Evolutionary conservation across 1,140 invertebrate species (phyloP).

Genomic region (Drosophila saltans): DNA sequence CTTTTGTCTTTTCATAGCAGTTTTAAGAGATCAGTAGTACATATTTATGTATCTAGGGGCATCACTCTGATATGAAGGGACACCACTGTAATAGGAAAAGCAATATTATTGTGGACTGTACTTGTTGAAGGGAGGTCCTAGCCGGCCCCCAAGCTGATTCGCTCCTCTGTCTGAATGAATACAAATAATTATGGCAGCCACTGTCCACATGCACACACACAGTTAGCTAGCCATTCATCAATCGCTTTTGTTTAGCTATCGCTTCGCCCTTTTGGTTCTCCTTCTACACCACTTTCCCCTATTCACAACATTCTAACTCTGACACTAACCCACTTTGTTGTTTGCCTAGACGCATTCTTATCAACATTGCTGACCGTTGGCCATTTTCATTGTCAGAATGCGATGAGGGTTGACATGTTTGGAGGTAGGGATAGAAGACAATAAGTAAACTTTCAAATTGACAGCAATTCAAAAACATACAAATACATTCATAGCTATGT

Average conservation of each 20-base stretch:
- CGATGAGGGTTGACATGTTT: conserved; percentile 19
- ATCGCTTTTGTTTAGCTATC: conserved; percentile 2
- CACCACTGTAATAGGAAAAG: too few species aligned
- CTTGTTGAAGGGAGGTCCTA: too few species aligned
- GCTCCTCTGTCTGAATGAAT: background rate
- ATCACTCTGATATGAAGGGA: too few species aligned
- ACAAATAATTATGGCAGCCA: conserved; percentile 2
- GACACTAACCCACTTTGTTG: conserved; percentile 47
- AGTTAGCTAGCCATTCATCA: conserved; percentile 1
- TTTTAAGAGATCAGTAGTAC: too few species aligned
- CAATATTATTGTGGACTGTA: too few species aligned
- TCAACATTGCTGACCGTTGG: conserved; percentile 44
- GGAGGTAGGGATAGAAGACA: conserved; percentile 18
- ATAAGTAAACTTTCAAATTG: conserved; percentile 9
- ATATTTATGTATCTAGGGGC: too few species aligned
- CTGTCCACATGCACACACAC: background rate
- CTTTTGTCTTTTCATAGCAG: too few species aligned
- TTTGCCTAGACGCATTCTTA: conserved; percentile 36
- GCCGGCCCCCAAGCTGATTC: too few species aligned
- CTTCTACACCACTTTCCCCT: background rate
- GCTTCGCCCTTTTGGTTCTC: background rate
- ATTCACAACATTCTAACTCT: conserved; percentile 23
- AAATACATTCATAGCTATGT: background rate
- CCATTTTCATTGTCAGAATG: conserved; percentile 51
- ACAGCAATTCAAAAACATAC: background rate